A percentile compares a stretch with the other conserved stretches of the same genome.
These are phyloP conservation scores for Chionomys nivalis DNA, from an alignment of 2,113 vertebrate genomes.

Conservation along the genomic window DNA sequence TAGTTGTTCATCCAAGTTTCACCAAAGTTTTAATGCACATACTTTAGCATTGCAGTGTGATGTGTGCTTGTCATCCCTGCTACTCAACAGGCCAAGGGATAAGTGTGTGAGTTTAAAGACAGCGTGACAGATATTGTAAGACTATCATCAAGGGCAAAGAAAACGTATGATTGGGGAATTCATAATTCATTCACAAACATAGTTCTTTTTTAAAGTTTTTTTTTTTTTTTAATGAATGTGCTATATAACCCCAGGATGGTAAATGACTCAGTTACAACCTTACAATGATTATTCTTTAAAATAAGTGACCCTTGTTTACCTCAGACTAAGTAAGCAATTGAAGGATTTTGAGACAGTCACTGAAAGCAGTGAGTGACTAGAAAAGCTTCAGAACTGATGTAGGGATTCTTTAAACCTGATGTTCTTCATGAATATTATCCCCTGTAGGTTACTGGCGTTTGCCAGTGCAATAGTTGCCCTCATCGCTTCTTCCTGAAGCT, in stretches of 20 bases:
- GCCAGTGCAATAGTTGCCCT: conserved; percentile 92
- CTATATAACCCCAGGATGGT: not conserved
- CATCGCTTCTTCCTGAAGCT: conserved; percentile 91
- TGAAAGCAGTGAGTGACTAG: not conserved
- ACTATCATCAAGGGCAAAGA: not conserved
- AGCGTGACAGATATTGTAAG: not conserved
- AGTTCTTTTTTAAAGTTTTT: not conserved
- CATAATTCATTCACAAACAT: not conserved
- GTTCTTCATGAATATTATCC: conserved; percentile 97
- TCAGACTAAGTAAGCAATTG: not conserved
- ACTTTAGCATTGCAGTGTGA: not conserved
- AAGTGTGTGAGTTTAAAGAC: not conserved
- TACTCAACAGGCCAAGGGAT: not conserved
- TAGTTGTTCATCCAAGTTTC: conserved; percentile 56
- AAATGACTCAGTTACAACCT: not conserved
- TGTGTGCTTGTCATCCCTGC: not conserved
- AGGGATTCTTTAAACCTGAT: conserved; percentile 88
- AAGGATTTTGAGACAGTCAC: not conserved
- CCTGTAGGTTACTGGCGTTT: conserved; percentile 98
- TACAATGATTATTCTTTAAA: not conserved
- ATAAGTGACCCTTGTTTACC: not conserved
- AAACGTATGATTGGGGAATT: not conserved
- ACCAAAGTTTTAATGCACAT: conserved; percentile 39
- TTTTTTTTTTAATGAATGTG: conserved; percentile 41
- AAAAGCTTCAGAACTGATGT: not conserved